These are phyloP conservation scores for Corythoichthys haematopterus DNA, from an alignment of 2,113 vertebrate genomes.

Conservation along the genomic window DNA sequence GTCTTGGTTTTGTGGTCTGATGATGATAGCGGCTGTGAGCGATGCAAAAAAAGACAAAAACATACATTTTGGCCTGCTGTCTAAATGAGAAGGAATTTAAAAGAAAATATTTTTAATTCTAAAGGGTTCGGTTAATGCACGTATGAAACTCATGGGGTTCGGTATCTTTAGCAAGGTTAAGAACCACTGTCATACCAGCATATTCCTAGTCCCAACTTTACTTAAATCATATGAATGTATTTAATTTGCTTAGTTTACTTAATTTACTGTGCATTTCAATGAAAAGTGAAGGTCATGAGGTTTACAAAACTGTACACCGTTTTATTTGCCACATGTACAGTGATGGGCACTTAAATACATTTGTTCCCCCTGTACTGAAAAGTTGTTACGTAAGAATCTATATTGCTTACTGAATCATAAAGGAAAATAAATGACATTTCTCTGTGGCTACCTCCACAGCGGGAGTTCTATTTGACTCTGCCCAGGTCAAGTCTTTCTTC, in stretches of 20 bases:
- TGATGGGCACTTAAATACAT: neutral
- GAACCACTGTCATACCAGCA: too few species aligned
- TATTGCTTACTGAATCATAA: neutral
- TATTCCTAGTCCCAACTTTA: too few species aligned
- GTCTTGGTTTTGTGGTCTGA: too few species aligned
- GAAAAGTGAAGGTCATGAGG: neutral
- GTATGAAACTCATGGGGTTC: too few species aligned
- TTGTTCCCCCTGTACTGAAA: neutral
- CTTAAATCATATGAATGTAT: neutral
- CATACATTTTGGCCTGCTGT: too few species aligned
- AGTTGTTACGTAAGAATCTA: neutral
- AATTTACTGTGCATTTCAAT: neutral
- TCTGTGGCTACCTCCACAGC: constrained; percentile 39
- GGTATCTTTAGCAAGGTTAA: too few species aligned
- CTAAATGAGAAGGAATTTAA: too few species aligned
- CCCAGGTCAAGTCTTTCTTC: constrained; percentile 87
- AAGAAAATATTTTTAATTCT: too few species aligned
- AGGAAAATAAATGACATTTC: neutral
- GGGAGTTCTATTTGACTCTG: constrained; percentile 71
- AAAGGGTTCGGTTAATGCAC: too few species aligned
- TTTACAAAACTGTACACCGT: neutral
- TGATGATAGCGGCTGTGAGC: too few species aligned
- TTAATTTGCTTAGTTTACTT: neutral
- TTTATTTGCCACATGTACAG: neutral
- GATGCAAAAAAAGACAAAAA: too few species aligned